Conservation (phyloP, 2,797 vertebrate genomes). For the Pangasius larnaudii region DNA sequence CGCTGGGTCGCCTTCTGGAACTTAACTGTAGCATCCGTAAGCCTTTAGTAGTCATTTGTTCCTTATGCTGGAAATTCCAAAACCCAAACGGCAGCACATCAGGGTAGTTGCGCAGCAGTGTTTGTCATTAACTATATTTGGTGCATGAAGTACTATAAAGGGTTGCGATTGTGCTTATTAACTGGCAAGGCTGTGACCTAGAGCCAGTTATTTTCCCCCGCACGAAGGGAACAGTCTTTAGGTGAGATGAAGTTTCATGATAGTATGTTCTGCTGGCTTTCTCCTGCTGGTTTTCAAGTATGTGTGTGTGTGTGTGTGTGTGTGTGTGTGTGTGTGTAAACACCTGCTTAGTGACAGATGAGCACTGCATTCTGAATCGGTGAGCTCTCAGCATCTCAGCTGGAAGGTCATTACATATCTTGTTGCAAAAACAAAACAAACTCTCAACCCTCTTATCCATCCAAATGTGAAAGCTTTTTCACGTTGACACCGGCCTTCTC, state of each 20-base stretch:
- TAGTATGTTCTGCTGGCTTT: background rate
- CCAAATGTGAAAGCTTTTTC: background rate
- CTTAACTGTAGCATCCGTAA: background rate
- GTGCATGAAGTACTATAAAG: background rate
- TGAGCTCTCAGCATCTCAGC: constrained; percentile 25
- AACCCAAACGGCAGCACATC: background rate
- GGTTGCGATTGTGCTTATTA: background rate
- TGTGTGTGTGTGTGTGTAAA: background rate
- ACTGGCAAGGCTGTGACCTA: background rate
- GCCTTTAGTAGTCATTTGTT: constrained; percentile 5
- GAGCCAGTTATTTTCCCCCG: background rate
- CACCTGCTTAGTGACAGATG: background rate
- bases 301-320: background rate
- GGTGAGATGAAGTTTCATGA: background rate
- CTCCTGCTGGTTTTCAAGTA: background rate
- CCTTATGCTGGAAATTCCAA: background rate
- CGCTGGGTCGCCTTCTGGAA: constrained; percentile 1
- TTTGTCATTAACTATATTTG: background rate
- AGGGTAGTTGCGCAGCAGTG: background rate
- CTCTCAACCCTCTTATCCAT: background rate
- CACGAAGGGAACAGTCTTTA: background rate
- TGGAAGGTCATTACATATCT: constrained; percentile 26
- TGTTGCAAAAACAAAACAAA: constrained; percentile 33
- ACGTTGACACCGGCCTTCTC: background rate
- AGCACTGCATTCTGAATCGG: constrained; percentile 19